Evolutionary conservation across 37 sponge, comb jelly and placozoan genomes (phyloP), one percentile per base, ranked within the genome.

Genomic region (Cladorhizidae sp.): DNA sequence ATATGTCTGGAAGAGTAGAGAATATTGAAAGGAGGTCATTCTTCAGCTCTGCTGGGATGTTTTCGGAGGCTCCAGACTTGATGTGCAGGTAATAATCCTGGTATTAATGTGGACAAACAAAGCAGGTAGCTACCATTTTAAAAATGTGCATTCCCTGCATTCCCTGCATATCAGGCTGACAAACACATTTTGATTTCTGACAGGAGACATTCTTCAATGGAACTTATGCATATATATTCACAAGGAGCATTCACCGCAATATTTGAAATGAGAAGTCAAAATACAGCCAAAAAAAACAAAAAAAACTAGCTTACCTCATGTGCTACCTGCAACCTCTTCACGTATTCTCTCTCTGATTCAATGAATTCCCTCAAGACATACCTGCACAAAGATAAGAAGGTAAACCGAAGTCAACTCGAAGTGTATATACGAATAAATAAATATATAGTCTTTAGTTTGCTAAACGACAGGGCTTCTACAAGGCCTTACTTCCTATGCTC

Each of bases 261-360:
- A n/a, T n/a, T n/a, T n/a, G n/a, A n/a, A n/a, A n/a, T 28, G 28
- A 23, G 31, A 15, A 64, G 29, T 64, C 28, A 15, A 64, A 26
- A 9, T 64, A 25, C 64, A 64, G 23, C 28, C 21, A n/a, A n/a
- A n/a, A n/a, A n/a, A n/a, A n/a, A n/a, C n/a, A 18, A 32, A 18
- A 42, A 23, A 41, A 9, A 18, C 33, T 21, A 40, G 36, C 73
- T 73, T 42, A 74, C 75, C 39, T 50, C 55, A n/a, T 25, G 33
- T 45, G 72, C 72, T 33, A 78, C 42, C 1, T 40, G 37, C 28
- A 85, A 52, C 3, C 85, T 63, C 36, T 40, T 40, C 20, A 85
- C 85, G 38, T 85, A 85, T 63, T 85, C 85, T 45, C 52, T 43
- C 45, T 85, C 85, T 1, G 85, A 85, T 32, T 77, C 77, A 12